A percentile compares a stretch with the other conserved stretches of the same genome.
These are phyloP conservation scores for Matsumurasca onukii DNA, from an alignment of 1,140 invertebrate genomes.

Conservation along the genomic window DNA sequence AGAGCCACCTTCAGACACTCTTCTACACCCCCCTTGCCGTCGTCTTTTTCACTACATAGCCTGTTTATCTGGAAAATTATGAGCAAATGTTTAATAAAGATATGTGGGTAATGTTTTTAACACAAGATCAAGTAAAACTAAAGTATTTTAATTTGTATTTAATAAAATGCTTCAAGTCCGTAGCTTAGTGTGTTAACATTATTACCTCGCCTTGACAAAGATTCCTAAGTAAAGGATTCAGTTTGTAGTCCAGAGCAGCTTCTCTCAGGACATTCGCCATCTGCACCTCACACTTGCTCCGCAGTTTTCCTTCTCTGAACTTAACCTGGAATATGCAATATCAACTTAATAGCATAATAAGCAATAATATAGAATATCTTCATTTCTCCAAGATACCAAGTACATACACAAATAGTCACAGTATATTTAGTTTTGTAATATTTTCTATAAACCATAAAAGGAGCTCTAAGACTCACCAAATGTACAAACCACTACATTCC, in stretches of 20 bases:
- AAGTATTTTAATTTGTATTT: not conserved
- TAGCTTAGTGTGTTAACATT: not conserved
- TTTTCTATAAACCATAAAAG: too few species aligned
- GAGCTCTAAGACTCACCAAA: too few species aligned
- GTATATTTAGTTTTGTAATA: not conserved
- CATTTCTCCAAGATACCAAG: not conserved
- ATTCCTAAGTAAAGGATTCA: conserved; percentile 78
- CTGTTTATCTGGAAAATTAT: conserved; percentile 48
- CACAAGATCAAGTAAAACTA: too few species aligned
- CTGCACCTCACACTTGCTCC: conserved; percentile 75
- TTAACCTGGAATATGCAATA: conserved; percentile 61
- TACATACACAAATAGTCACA: not conserved
- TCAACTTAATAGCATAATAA: too few species aligned
- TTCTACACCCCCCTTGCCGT: conserved; percentile 65
- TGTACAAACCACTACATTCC: too few species aligned
- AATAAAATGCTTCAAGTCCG: not conserved
- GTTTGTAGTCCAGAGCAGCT: conserved; percentile 81
- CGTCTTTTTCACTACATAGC: conserved; percentile 52
- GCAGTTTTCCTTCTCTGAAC: conserved; percentile 71
- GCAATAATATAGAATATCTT: not conserved
- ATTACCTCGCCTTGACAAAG: conserved; percentile 65
- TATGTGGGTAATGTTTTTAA: too few species aligned
- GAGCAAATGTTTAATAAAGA: too few species aligned
- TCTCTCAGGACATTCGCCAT: conserved; percentile 80
- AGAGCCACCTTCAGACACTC: conserved; percentile 89